Conservation (phyloP, 2,888 invertebrate genomes). For the Limenitis camilla region DNA sequence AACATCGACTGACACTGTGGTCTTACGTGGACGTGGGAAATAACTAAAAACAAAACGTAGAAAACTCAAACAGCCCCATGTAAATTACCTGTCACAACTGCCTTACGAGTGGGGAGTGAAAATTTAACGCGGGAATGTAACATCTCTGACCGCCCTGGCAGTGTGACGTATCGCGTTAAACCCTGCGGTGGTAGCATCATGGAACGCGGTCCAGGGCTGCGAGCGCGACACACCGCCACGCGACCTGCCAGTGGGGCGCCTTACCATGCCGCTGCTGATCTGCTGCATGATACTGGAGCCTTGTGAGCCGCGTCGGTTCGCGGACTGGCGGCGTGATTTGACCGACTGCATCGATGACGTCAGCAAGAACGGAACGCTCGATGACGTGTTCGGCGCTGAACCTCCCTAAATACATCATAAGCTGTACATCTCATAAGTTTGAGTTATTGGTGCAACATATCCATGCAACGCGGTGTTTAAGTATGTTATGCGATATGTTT, state of each 20-base stretch:
- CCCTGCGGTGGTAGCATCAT: conserved; percentile 68
- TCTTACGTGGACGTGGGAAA: too few species aligned
- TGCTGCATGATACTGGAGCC: conserved; percentile 89
- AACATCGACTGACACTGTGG: too few species aligned
- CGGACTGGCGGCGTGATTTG: conserved; percentile 82
- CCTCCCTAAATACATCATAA: conserved; percentile 77
- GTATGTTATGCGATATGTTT: too few species aligned
- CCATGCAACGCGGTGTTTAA: too few species aligned
- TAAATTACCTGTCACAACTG: background rate
- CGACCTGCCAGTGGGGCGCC: conserved; percentile 81
- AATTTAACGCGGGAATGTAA: conserved; percentile 23
- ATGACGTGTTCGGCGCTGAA: conserved; percentile 92
- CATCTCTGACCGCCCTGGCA: conserved; percentile 76
- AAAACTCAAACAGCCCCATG: background rate
- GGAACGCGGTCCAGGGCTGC: conserved; percentile 68
- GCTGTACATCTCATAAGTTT: too few species aligned
- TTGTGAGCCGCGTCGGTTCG: conserved; percentile 79
- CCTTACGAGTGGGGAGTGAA: conserved; percentile 8
- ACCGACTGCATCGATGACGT: conserved; percentile 76
- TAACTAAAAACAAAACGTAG: too few species aligned
- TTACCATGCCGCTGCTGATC: conserved; percentile 95
- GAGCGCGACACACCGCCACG: conserved; percentile 68
- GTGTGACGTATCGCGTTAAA: conserved; percentile 68
- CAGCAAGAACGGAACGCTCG: conserved; percentile 89
- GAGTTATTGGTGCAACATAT: too few species aligned